Base-by-base conservation (phyloP, 2,113 vertebrate genomes). In the Eurystomus gularis region DNA sequence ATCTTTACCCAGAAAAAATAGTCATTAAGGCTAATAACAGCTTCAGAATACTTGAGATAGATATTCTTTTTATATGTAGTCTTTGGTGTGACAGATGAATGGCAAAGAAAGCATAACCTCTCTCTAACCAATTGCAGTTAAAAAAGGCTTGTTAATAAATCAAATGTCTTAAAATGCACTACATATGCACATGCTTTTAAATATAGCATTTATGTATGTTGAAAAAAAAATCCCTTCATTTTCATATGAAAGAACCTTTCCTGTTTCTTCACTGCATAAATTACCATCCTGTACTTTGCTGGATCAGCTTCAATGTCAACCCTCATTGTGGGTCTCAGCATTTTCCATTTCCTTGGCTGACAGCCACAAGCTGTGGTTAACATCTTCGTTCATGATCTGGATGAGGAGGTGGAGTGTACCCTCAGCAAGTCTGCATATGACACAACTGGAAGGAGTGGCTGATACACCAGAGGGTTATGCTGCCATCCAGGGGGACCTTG, bases 211-310 rank as follows among this genome's bases (percentile, higher is more conserved):
- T 42, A 15, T 77, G 35, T 16, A 20, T 75, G 33, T 49, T 54
- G 48, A 77, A 77, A 77, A 66, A 4, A 10, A 51, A 60, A 58
- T 60, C 7, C 5, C 5, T 11, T 68, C 13, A 9, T 52, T 80
- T 19, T 46, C 17, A 11, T 6, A 13, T 21, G 17, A 21, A 37
- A 54, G 20, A 10, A 39, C 40, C 52, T 44, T 75, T 62, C 29
- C 16, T 90, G 51, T 76, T 35, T n/a, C 44, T 77, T 58, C 3
- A 0, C 3, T 39, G 51, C 25, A 4, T 23, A 6, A 3, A 1
- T 2, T 0, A 1, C 40, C 7, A 3, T 24, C 44, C 33, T 39
- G 9, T 28, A 7, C n/a, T 29, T 48, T 0, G 6, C 48, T 48
- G 51, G 51, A 13, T 69, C 51, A 60, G 58, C 73, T 90, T 54